These are phyloP conservation scores for Eustalomyia histrio DNA, from an alignment of 2,888 invertebrate species.

Conservation along the genomic window DNA sequence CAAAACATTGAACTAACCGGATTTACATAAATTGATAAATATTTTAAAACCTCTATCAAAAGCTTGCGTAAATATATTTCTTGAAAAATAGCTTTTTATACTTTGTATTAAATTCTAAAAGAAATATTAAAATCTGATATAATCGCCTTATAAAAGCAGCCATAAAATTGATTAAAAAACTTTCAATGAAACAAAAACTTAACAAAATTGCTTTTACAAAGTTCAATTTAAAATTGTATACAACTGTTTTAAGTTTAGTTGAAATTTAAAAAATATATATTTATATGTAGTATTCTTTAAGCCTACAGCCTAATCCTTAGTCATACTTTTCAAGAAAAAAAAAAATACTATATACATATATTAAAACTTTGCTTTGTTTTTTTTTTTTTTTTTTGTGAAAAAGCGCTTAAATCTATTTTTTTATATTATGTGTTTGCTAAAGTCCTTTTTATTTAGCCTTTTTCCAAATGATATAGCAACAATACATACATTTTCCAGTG, in stretches of 20 bases:
- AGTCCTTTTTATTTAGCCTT: too few relatives aligned
- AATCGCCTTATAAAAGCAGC: slow-evolving; percentile 12
- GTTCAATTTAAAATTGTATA: too few relatives aligned
- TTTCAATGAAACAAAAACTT: slow-evolving; percentile 5
- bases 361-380: not conserved
- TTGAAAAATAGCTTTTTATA: too few relatives aligned
- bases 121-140: not conserved
- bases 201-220: not conserved
- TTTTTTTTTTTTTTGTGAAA: too few relatives aligned
- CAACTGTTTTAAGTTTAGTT: too few relatives aligned
- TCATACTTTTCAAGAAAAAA: not conserved
- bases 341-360: not conserved
- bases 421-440: not conserved
- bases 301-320: not conserved
- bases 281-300: too few relatives aligned
- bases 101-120: not conserved
- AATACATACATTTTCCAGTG: not conserved
- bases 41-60: too few relatives aligned
- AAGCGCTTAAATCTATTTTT: not conserved
- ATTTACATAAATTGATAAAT: too few relatives aligned
- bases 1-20: too few relatives aligned
- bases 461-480: not conserved
- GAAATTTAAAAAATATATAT: too few relatives aligned
- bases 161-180: slow-evolving; percentile 43
- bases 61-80: too few relatives aligned